phyloP scores from a whole-genome alignment of 2,888 invertebrate species.

The Liodrosophila aerea region DNA sequence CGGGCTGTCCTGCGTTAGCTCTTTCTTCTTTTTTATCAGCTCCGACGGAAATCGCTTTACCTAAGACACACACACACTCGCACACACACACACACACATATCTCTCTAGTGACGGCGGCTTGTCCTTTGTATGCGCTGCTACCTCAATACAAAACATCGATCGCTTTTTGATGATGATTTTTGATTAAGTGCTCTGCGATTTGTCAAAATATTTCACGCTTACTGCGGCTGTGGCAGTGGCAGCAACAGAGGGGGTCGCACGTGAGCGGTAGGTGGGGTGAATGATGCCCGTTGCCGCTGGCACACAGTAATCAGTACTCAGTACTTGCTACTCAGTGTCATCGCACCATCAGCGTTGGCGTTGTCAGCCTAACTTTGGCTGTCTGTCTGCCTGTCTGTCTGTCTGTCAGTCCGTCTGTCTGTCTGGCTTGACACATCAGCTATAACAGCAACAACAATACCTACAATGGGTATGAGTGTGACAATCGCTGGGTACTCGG shows the following conservation, averaged over 20 bases:
- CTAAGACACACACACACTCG: constrained; percentile 40
- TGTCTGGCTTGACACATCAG: constrained; percentile 29
- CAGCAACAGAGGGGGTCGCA: constrained; percentile 43
- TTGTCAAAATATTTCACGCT: constrained; percentile 80
- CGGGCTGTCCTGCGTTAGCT: too few relatives aligned
- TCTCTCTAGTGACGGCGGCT: constrained; percentile 26
- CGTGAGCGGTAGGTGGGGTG: constrained; percentile 59
- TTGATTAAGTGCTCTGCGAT: constrained; percentile 79
- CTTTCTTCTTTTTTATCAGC: constrained; percentile 38
- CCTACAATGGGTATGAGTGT: constrained; percentile 22
- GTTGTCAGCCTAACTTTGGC: constrained; percentile 46
- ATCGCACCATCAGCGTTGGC: constrained; percentile 68
- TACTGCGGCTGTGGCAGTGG: constrained; percentile 11
- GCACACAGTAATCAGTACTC: constrained; percentile 36
- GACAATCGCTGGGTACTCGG: constrained; percentile 65
- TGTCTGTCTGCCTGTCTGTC: constrained; percentile 17
- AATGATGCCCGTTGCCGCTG: constrained; percentile 17
- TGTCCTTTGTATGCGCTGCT: constrained; percentile 62
- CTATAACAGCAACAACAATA: constrained; percentile 17
- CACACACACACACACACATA: constrained; percentile 13
- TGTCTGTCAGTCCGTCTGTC: constrained; percentile 9
- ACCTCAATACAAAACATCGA: constrained; percentile 75
- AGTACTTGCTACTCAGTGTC: constrained; percentile 51
- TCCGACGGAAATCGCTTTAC: constrained; percentile 65
- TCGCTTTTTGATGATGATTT: constrained; percentile 76